These are phyloP conservation scores for Anastrepha obliqua DNA, from an alignment of 1,140 invertebrate genomes.

Conservation along the genomic window DNA sequence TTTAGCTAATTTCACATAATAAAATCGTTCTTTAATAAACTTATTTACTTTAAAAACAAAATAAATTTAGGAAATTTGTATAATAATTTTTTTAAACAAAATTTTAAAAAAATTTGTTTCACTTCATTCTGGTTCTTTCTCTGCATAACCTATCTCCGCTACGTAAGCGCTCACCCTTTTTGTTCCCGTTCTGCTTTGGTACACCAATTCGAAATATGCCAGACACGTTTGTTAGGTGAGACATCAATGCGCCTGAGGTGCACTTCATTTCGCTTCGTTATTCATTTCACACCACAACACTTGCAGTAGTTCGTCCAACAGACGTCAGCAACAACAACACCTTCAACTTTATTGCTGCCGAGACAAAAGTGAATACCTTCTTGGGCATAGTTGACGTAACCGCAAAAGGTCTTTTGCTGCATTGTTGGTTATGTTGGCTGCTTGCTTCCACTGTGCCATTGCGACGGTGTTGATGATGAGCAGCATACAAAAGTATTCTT, in stretches of 20 bases:
- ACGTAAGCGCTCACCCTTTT: neutral
- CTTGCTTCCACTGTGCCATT: neutral
- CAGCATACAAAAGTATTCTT: constrained; percentile 53
- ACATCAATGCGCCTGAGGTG: constrained; percentile 57
- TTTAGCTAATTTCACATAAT: too few species aligned
- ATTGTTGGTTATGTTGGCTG: neutral
- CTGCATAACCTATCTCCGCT: neutral
- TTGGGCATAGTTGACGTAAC: neutral
- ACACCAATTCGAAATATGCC: constrained; percentile 53
- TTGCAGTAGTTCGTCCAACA: neutral
- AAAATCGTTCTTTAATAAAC: too few species aligned
- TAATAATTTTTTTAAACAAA: too few species aligned
- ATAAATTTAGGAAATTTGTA: too few species aligned
- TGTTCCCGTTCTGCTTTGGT: neutral
- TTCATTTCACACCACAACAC: constrained; percentile 52
- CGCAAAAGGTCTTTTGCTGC: constrained; percentile 11
- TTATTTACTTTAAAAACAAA: too few species aligned
- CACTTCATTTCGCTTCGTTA: constrained; percentile 57
- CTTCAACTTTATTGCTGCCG: neutral
- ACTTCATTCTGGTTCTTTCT: too few species aligned
- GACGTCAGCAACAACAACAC: constrained; percentile 29
- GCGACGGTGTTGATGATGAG: constrained; percentile 45
- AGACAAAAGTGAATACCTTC: neutral
- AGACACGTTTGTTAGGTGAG: constrained; percentile 57
- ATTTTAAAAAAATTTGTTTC: too few species aligned